These are phyloP conservation scores for Crepidodera aurea DNA, from an alignment of 2,888 invertebrate genomes.

Conservation along the genomic window DNA sequence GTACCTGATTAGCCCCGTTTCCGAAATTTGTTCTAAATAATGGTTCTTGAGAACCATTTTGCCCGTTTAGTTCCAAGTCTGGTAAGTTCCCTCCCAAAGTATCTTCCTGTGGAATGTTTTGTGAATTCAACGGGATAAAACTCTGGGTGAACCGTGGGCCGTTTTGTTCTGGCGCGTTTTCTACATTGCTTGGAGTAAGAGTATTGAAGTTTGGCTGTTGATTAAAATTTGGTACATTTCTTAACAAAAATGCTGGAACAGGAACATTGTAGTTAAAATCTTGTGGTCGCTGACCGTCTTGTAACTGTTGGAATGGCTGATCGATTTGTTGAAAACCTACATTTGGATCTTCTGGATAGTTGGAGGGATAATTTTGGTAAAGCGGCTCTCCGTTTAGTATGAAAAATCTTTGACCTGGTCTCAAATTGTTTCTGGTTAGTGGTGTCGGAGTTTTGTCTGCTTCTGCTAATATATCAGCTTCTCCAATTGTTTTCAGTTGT, in stretches of 20 bases:
- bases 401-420: constrained; percentile 66
- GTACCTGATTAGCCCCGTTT: constrained; percentile 17
- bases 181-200: not conserved
- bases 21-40: constrained; percentile 29
- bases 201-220: not conserved
- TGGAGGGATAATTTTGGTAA: constrained; percentile 50
- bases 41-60: constrained; percentile 35
- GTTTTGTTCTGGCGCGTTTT: constrained; percentile 24
- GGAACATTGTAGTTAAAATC: constrained; percentile 35
- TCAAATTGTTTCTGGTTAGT: constrained; percentile 44
- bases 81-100: constrained; percentile 9
- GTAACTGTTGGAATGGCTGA: constrained; percentile 31
- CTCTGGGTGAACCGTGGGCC: constrained; percentile 41
- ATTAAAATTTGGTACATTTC: constrained; percentile 39
- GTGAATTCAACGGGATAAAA: constrained; percentile 43
- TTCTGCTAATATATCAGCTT: constrained; percentile 49
- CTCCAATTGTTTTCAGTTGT: constrained; percentile 39
- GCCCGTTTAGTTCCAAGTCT: not conserved
- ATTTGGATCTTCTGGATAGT: constrained; percentile 20
- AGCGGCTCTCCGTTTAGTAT: constrained; percentile 66
- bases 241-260: constrained; percentile 43
- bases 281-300: constrained; percentile 28
- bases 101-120: constrained; percentile 36
- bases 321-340: constrained; percentile 33
- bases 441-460: constrained; percentile 45